These are phyloP conservation scores for Miltochrista miniata DNA, from an alignment of 2,888 invertebrate genomes.

Conservation along the genomic window DNA sequence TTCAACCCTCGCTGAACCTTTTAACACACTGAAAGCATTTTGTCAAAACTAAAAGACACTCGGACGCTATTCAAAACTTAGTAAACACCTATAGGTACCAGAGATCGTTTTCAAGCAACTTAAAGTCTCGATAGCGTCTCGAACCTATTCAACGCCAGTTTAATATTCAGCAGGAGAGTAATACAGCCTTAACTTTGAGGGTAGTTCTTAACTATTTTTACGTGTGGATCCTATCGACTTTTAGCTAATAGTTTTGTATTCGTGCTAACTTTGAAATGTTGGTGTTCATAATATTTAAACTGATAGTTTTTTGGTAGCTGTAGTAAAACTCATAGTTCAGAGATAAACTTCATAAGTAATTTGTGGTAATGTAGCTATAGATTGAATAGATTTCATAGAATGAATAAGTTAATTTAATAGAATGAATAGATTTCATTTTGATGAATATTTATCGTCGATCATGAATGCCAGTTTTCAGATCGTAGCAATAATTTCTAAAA, in stretches of 20 bases:
- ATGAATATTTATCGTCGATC: no score
- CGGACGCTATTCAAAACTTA: neutral
- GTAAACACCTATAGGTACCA: neutral
- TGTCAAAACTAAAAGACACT: no score
- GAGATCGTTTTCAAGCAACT: neutral
- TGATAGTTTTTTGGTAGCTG: no score
- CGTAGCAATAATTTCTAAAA: no score
- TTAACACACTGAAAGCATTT: no score
- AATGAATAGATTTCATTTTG: no score
- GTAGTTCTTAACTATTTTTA: constrained; percentile 38
- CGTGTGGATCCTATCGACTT: neutral
- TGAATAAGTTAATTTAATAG: no score
- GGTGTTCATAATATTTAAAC: neutral
- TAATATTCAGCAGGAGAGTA: constrained; percentile 43
- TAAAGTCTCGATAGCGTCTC: constrained; percentile 5
- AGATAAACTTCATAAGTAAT: neutral
- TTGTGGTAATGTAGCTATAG: neutral
- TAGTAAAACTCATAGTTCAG: neutral
- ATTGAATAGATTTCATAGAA: no score
- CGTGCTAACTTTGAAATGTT: neutral
- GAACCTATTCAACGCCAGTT: constrained; percentile 29
- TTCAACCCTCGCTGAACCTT: no score
- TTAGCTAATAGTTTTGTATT: neutral
- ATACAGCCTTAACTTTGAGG: constrained; percentile 30
- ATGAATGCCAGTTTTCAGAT: no score